Conservation (phyloP, 2,797 vertebrate genomes). For the Poliocrania exsul region DNA sequence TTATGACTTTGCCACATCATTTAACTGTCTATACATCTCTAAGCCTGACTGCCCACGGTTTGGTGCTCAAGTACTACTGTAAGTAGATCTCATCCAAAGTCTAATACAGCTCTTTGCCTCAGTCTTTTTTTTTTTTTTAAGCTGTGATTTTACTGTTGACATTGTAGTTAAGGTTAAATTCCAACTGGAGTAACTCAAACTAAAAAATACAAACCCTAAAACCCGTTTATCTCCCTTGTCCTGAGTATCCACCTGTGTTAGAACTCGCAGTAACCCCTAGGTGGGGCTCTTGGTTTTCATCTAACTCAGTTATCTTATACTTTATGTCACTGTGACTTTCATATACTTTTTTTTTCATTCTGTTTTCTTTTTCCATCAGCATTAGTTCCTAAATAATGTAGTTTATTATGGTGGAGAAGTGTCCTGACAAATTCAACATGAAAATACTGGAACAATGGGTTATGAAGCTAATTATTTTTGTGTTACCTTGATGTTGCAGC, state of each 20-base stretch:
- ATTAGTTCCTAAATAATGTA: background rate
- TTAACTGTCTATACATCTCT: conserved; percentile 74
- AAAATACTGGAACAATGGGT: background rate
- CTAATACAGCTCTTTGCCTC: conserved; percentile 73
- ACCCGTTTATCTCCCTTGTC: background rate
- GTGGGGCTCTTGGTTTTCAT: conserved; percentile 71
- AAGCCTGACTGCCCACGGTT: conserved; percentile 75
- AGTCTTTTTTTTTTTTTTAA: conserved; percentile 26
- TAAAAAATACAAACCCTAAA: conserved; percentile 47
- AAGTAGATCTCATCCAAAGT: conserved; percentile 75
- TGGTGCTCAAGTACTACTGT: conserved; percentile 81
- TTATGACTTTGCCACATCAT: conserved; percentile 76
- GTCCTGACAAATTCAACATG: background rate
- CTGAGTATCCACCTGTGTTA: background rate
- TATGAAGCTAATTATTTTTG: background rate
- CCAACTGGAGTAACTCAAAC: conserved; percentile 29
- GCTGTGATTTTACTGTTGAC: conserved; percentile 63
- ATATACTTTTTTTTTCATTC: background rate
- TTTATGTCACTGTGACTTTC: background rate
- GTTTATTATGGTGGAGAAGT: background rate
- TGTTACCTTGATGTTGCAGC: background rate
- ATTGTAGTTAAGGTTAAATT: conserved; percentile 51
- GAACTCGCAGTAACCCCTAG: conserved; percentile 57
- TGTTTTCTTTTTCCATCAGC: background rate
- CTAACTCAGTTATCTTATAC: background rate